These are phyloP conservation scores for Synanthedon andrenaeformis DNA, from an alignment of 2,888 invertebrate species.

Conservation along the genomic window DNA sequence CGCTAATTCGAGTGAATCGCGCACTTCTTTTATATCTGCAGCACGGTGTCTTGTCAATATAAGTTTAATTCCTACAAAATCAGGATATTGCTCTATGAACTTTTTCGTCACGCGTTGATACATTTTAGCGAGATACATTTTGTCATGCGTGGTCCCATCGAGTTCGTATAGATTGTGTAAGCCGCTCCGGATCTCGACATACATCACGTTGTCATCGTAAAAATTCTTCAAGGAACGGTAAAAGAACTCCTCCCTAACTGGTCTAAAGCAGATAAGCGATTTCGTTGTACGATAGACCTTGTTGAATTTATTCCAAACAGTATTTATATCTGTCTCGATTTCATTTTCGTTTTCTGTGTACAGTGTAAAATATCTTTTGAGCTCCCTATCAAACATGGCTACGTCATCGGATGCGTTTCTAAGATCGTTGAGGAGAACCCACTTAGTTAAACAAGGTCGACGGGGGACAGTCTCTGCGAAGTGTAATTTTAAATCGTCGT, in stretches of 20 bases:
- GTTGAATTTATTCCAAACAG: slow-evolving; percentile 72
- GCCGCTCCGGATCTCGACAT: slow-evolving; percentile 75
- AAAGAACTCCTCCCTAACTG: slow-evolving; percentile 73
- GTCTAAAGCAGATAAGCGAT: slow-evolving; percentile 71
- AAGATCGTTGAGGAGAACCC: slow-evolving; percentile 61
- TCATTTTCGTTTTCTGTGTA: slow-evolving; percentile 43
- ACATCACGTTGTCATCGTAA: slow-evolving; percentile 77
- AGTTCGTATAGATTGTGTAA: slow-evolving; percentile 73
- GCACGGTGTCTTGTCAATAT: slow-evolving; percentile 64
- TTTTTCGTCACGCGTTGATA: slow-evolving; percentile 66
- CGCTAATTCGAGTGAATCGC: slow-evolving; percentile 41
- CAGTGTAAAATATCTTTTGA: slow-evolving; percentile 68
- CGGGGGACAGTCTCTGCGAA: slow-evolving; percentile 39
- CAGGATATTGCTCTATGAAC: slow-evolving; percentile 71
- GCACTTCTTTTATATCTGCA: slow-evolving; percentile 36
- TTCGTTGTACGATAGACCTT: slow-evolving; percentile 61
- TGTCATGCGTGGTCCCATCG: slow-evolving; percentile 66
- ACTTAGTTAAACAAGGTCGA: slow-evolving; percentile 43
- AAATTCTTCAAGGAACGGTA: slow-evolving; percentile 73
- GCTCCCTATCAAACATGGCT: slow-evolving; percentile 55
- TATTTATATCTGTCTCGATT: slow-evolving; percentile 59
- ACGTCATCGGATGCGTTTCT: slow-evolving; percentile 51
- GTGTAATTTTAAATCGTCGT: slow-evolving; percentile 33
- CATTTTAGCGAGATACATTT: slow-evolving; percentile 63
- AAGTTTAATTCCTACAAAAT: slow-evolving; percentile 75